A percentile compares a stretch with the other conserved stretches of the same genome.
phyloP scores from a whole-genome alignment of 37 sponge, comb jelly and placozoan genomes.

The Amphimedon queenslandica region DNA sequence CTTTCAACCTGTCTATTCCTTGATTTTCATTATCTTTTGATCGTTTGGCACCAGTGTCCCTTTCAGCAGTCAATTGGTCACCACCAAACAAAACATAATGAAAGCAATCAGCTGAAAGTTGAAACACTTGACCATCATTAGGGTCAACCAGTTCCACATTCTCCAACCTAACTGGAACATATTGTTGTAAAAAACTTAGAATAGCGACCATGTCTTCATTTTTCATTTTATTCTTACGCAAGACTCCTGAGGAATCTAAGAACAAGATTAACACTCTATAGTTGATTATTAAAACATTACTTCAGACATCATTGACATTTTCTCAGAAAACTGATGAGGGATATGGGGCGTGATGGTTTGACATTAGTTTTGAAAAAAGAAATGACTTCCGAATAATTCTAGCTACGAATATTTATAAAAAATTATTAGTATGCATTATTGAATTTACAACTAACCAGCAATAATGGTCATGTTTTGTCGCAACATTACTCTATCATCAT shows the following conservation, averaged over 20 bases:
- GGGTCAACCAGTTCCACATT: not conserved
- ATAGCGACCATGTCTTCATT: conserved; percentile 14
- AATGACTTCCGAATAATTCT: not conserved
- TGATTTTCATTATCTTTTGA: not conserved
- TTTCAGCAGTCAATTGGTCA: conserved; percentile 21
- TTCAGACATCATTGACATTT: conserved; percentile 28
- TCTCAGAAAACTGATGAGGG: not conserved
- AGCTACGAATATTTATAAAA: too few species aligned
- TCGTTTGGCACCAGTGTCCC: not conserved
- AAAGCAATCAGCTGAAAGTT: not conserved
- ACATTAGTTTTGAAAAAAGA: not conserved
- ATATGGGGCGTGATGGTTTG: not conserved
- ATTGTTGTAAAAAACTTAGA: not conserved
- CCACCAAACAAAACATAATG: conserved; percentile 14
- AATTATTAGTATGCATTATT: too few species aligned
- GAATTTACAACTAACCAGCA: too few species aligned
- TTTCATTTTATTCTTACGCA: not conserved
- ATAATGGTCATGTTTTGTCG: conserved; percentile 4
- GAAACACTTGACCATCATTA: not conserved
- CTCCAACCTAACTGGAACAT: not conserved
- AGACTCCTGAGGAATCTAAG: not conserved
- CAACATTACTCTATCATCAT: not conserved
- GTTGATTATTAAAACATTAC: not conserved
- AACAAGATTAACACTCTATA: not conserved
- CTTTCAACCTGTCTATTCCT: not conserved